These are phyloP conservation scores for Sycophila sp. DNA, from an alignment of 1,140 invertebrate genomes.

Conservation along the genomic window DNA sequence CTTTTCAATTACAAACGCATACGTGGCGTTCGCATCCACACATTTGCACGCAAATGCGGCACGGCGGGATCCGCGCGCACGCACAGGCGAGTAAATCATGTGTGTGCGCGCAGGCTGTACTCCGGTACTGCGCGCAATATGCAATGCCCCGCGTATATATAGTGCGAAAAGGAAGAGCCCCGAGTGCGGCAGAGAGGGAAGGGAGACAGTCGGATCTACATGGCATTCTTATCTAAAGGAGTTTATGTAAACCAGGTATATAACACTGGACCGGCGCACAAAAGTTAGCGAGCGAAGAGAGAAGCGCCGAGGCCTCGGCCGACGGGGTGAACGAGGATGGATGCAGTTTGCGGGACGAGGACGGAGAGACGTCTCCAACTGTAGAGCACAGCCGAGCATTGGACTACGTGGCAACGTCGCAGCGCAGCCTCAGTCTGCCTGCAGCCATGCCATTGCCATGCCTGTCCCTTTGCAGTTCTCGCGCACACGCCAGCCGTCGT, in stretches of 20 bases:
- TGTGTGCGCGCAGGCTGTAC: not conserved
- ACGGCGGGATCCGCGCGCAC: not conserved
- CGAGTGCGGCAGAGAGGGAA: conserved; percentile 20
- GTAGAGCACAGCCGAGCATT: not conserved
- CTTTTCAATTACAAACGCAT: not conserved
- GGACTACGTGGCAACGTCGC: conserved; percentile 35
- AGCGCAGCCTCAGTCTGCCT: conserved; percentile 22
- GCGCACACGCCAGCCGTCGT: conserved; percentile 9
- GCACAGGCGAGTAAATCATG: conserved; percentile 15
- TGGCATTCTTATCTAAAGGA: conserved; percentile 32
- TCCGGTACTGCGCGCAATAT: conserved; percentile 11
- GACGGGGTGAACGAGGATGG: not conserved
- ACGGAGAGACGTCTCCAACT: conserved; percentile 2
- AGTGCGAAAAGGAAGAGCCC: not conserved
- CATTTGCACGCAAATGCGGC: not conserved
- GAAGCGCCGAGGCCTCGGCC: not conserved
- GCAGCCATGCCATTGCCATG: conserved; percentile 24
- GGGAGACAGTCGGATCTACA: not conserved
- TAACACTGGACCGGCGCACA: conserved; percentile 13
- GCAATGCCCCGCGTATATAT: conserved; percentile 16
- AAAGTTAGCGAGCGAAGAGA: not conserved
- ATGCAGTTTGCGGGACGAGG: not conserved
- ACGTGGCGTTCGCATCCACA: not conserved
- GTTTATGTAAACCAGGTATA: conserved; percentile 38
- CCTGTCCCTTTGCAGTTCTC: conserved; percentile 26